These are phyloP conservation scores for Homarus gammarus DNA, from an alignment of 2,888 invertebrate genomes.

Conservation along the genomic window DNA sequence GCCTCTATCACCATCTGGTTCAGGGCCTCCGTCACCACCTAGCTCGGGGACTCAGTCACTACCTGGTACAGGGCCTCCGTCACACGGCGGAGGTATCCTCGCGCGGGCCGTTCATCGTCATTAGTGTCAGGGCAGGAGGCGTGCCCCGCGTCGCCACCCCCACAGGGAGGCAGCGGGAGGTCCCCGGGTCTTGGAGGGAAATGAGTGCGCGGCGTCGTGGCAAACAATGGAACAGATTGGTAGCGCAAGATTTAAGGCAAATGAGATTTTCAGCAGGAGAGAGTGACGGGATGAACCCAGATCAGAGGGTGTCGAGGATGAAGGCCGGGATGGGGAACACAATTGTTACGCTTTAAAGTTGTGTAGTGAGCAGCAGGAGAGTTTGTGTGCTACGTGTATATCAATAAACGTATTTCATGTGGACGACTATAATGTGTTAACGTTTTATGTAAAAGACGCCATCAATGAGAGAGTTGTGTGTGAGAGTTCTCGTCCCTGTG, in stretches of 20 bases:
- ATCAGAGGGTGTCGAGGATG: not conserved
- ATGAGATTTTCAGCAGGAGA: conserved; percentile 16
- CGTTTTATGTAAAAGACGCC: no score
- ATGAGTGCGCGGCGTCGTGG: not conserved
- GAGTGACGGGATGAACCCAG: not conserved
- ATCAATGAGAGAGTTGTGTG: no score
- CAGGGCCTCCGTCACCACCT: not conserved
- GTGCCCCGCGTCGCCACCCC: not conserved
- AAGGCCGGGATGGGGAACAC: not conserved
- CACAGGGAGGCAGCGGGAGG: not conserved
- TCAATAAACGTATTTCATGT: no score
- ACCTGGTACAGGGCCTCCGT: not conserved
- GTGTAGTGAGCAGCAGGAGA: not conserved
- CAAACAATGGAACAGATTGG: not conserved
- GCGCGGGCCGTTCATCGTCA: not conserved
- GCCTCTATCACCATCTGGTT: not conserved
- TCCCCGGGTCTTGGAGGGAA: not conserved
- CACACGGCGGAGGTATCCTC: not conserved
- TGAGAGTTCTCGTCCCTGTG: no score
- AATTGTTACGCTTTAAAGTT: no score
- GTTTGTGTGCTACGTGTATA: no score
- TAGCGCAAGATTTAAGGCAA: conserved; percentile 25
- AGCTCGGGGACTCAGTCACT: not conserved
- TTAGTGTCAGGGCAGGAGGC: not conserved
- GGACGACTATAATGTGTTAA: no score